Evolutionary conservation across 2,888 invertebrate species (phyloP), one percentile per base, ranked within the genome.

Genomic region (Glaucopsyche alexis): DNA sequence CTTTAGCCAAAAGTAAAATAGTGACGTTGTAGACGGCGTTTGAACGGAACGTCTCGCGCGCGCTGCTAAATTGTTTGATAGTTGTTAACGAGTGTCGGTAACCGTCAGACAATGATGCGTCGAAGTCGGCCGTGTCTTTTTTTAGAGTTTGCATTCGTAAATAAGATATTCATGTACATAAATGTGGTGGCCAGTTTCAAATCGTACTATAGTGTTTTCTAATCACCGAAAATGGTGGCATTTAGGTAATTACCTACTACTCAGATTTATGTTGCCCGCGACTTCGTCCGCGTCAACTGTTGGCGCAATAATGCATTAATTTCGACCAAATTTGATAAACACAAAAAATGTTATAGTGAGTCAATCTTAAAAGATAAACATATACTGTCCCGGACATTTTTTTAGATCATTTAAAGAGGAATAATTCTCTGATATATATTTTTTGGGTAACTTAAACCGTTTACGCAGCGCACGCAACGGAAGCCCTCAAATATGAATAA

Each of bases 1-100:
- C 86, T 42, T 85, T 85, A 79, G 85, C 81, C 86, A 84, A 84
- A 86, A 87, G 87, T 87, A 89, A 88, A 91, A 85, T 83, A 84
- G 85, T 87, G 90, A 89, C 88, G 89, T 86, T 81, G 82, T 74
- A 77, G 83, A 81, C 81, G 79, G 79, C 77, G 74, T 75, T 75
- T 77, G 77, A 76, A 75, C 79, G 75, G 77, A 75, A 76, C 74
- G 75, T 73, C 60, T 70, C 75, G 77, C 71, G 77, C 74, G 78
- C 77, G 77, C 76, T 80, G 80, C 78, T 79, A 82, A 81, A 83
- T 81, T 84, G 83, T 69, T 69, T 69, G 49, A 29, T 49, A 69
- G 38, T 19, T 49, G 69, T 8, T 49, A 69, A 47, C 69, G 69
- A 29, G 19, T 29, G 69, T 69, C 69, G 29, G 47, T 69, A 69